Conservation (phyloP, 1,140 invertebrate species). For the Elymnias hypermnestra region DNA sequence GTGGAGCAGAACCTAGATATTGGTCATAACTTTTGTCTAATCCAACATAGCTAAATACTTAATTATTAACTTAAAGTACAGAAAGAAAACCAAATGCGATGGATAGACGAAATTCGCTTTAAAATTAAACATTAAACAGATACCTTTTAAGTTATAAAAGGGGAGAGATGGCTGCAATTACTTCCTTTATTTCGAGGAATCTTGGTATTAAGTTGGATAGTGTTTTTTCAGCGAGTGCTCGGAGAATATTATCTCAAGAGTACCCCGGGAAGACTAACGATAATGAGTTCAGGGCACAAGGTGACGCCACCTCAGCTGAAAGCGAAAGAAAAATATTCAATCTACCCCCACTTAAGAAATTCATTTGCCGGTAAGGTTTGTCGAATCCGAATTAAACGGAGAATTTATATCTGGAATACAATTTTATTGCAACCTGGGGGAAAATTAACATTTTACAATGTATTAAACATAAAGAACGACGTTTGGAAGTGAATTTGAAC, state of each 20-base stretch:
- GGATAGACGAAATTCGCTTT: too few species aligned
- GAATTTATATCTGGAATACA: too few species aligned
- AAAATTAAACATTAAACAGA: constrained; percentile 4
- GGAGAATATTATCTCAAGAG: neutral
- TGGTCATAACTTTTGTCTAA: too few species aligned
- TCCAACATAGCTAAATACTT: too few species aligned
- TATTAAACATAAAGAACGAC: too few species aligned
- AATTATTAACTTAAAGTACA: too few species aligned
- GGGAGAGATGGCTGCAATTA: constrained; percentile 12
- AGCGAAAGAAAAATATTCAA: constrained; percentile 18
- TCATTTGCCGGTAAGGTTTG: constrained; percentile 6
- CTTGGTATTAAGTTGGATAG: constrained; percentile 17
- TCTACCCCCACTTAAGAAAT: constrained; percentile 1
- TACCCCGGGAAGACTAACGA: constrained; percentile 10
- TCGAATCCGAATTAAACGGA: too few species aligned
- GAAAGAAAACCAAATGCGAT: too few species aligned
- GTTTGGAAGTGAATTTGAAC: too few species aligned
- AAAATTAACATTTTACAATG: too few species aligned
- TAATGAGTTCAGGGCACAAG: constrained; percentile 12
- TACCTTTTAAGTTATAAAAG: constrained; percentile 11
- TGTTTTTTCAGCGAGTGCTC: constrained; percentile 15
- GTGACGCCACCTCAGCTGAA: constrained; percentile 9
- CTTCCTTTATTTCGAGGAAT: constrained; percentile 19
- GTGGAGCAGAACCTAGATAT: too few species aligned
- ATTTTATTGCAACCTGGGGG: too few species aligned